Base-by-base conservation (phyloP, 2,888 invertebrate species). In the Acleris holmiana region DNA sequence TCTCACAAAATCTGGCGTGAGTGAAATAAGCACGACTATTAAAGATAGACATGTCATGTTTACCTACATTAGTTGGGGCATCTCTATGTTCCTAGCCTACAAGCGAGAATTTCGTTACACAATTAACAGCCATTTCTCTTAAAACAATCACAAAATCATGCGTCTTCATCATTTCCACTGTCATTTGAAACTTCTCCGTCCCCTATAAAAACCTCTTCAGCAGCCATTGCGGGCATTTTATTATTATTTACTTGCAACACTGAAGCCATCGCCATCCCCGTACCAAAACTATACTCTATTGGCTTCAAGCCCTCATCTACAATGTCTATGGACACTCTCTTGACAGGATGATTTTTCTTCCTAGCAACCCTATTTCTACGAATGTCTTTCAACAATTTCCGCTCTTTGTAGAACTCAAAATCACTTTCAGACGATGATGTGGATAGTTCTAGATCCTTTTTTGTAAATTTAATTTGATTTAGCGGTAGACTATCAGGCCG, bases 211-310 rank as follows among this genome's bases (percentile, higher is more conserved):
- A 91, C 85, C 25, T 92, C 91, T 61, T 93, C 93, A 1, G 77
- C 74, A 0, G 75, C 79, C 76, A 88, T 79, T 69, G 76, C 78
- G 0, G 81, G 77, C 15, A 84, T 73, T 61, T 77, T 79, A 0
- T 73, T 71, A 40, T 74, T 78, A 61, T 82, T 86, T 0, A 84
- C 77, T 69, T 91, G 90, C 66, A 93, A 74, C 62, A 93, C 80
- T 0, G 93, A 90, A 0, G 93, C 93, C 85, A 93, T 89, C 2
- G 93, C 91, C 82, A 93, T 80, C 0, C 93, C 93, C 0, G 93
- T 88, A 0, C 93, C 92, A 41, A 93, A 87, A 67, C 83, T 89
- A 69, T 93, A 93, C 82, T 91, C 88, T 71, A 92, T 84, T 44
- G 93, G 93, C 67, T 79, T 84, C 53, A 90, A 68, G 69, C 91